Base-by-base conservation (phyloP, 2,888 invertebrate genomes). In the Scaptomyza flava region DNA sequence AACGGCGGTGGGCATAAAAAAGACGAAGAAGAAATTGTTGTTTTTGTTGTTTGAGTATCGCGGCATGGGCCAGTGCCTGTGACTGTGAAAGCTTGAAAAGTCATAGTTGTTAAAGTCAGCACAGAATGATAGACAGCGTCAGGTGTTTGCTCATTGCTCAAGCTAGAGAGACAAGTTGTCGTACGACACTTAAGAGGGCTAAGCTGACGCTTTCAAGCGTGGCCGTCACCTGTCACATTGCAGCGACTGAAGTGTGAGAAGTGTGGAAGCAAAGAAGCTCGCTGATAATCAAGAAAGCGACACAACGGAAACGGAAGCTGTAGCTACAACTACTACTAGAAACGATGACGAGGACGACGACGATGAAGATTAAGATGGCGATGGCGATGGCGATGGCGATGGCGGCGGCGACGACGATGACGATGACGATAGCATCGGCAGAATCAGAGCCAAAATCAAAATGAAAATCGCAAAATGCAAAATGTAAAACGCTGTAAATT, bases 401-500 rank as follows among this genome's bases (percentile, higher is more conserved):
- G 17, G 17, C 17, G 17, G 17, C 17, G 17, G 17, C 17, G 17
- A 17, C 17, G 1, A 17, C 17, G 17, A 36, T 27, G 1, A 17
- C 17, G 17, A 36, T 27, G 33, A 23, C 23, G 17, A 36, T 27
- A 30, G 61, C 73, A 67, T 12, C 17, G 61, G 68, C 68, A 65
- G 68, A 72, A 79, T 66, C 56, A 62, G 36, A 52, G 46, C 51
- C 66, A 64, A 80, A 82, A 51, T 64, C 80, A 69, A 34, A 65
- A 77, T 77, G 50, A 64, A 34, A 64, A 51, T 43, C 31, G 48
- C 72, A 73, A 83, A 79, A 83, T 70, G 75, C 68, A 64, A 84
- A 75, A 67, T 68, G 65, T 56, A 66, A 86, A 86, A 67, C 60
- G 71, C 81, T 60, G 75, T 75, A 81, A 81, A 81, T 81, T 87